phyloP scores from a whole-genome alignment of 2,797 vertebrate species.

The Spinus olivaceus region DNA sequence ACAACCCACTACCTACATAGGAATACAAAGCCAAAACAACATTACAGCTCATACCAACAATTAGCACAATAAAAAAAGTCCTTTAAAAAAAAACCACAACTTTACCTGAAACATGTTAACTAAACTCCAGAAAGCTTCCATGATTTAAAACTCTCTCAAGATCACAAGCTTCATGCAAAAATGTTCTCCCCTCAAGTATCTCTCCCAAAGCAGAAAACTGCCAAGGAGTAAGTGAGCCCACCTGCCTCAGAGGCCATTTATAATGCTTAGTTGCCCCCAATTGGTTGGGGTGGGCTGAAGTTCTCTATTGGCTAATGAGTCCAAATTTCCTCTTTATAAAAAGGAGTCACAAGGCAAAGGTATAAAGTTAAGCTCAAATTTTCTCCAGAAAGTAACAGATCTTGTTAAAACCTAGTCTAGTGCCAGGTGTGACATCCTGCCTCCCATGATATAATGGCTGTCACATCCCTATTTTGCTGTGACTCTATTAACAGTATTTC shows the following conservation, averaged over 20 bases:
- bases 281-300: background rate
- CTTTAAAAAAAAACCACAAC: background rate
- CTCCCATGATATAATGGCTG: rapidly evolving
- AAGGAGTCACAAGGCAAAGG: background rate
- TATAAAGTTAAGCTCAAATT: background rate
- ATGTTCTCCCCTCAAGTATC: rapidly evolving
- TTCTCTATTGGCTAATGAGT: rapidly evolving
- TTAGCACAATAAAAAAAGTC: rapidly evolving
- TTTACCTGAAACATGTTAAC: background rate
- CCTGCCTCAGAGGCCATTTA: background rate
- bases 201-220: rapidly evolving
- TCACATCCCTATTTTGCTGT: background rate
- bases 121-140: rapidly evolving
- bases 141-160: rapidly evolving
- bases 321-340: background rate
- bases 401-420: rapidly evolving
- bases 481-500: background rate
- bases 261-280: background rate
- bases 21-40: background rate
- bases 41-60: rapidly evolving
- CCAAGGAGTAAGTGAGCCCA: rapidly evolving
- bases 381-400: rapidly evolving
- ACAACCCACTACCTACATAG: background rate
- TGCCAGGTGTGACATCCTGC: rapidly evolving
- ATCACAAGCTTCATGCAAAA: rapidly evolving